Base-by-base conservation (phyloP, 2,797 vertebrate species). In the Rachycentron canadum region DNA sequence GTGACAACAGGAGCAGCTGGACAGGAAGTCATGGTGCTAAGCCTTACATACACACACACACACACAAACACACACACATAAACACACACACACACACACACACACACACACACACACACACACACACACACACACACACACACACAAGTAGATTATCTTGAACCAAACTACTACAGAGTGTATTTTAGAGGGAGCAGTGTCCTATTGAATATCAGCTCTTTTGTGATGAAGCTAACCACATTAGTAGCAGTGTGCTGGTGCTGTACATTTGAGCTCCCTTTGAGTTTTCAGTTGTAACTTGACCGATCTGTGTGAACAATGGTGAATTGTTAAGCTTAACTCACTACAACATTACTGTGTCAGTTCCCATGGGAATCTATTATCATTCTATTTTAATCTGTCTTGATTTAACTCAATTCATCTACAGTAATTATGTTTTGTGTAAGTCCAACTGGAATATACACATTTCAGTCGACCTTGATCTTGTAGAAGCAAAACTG, bases 1-100 rank as follows among this genome's bases (percentile, higher is more conserved):
- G 69, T 79, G 95, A 89, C 84, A 94, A 94, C 93, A 91, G 88
- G 94, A 95, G 94, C 96, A 97, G 96, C 95, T 97, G 96, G 92
- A 93, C 93, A 95, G 96, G 97, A 97, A 97, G 96, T 95, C 93
- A 82, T 87, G 92, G 92, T 88, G 90, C 85, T 80, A 81, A 87
- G 83, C 84, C 71, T 12, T 25, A 26, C 60, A 45, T 43, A 55
- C 55, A 65, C 53, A 52, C 71, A 62, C 64, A 56, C 79, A 68
- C 64, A 69, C 50, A 34, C 49, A 72, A 65, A 43, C 59, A 47
- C 63, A 55, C 63, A 78, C 75, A 67, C 34, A n/a, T n/a, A n/a
- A n/a, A n/a, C n/a, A n/a, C n/a, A n/a, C n/a, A n/a, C n/a, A n/a
- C 63, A 41, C 76, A 36, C 71, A n/a, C 62, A 23, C 36, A 21